Evolutionary conservation across 2,888 invertebrate species (phyloP), one percentile per base, ranked within the genome.

Genomic region (Fragum whitleyi): DNA sequence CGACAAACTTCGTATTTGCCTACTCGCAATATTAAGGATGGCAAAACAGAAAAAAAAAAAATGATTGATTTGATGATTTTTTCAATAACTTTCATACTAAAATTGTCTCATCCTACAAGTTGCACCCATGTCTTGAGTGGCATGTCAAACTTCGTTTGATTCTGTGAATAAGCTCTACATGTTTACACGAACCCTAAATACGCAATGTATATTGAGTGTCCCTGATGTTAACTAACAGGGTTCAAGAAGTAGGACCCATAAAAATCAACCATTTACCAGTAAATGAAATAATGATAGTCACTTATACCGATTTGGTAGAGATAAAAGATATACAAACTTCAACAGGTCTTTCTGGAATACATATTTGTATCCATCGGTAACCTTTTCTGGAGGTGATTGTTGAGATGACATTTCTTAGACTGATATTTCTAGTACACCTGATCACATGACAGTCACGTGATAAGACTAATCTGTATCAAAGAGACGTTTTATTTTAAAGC

Each of bases 341-440:
- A 91, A 53, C 29, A 91, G 62, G 53, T 90, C 87, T 29, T 83
- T 81, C 36, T 83, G 82, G 74, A 91, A 91, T 11, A 86, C 29
- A 57, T 89, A 89, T 61, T 81, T 81, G 76, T 90, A 91, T 29
- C 79, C 68, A 28, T 83, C 74, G 1, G 88, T 74, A 42, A 88
- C 89, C 26, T 74, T 67, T 68, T 81, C 81, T 74, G 74, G 77
- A 6, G 68, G 55, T 16, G 75, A 29, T 32, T 28, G 57, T 36
- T 57, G 19, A 26, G 72, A 26, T 61, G 59, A 51, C 23, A 74
- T 59, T 28, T 42, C 29, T 9, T 9, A 3, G 32, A 16, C 11
- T 28, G 29, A 19, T 21, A 19, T 26, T 21, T n/a, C n/a, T 14
- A 2, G 28, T 11, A 14, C 16, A 16, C 3, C 47, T 14, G 47